phyloP scores from a whole-genome alignment of 37 sponge, comb jelly and placozoan genomes.

The Beroe ovata region DNA sequence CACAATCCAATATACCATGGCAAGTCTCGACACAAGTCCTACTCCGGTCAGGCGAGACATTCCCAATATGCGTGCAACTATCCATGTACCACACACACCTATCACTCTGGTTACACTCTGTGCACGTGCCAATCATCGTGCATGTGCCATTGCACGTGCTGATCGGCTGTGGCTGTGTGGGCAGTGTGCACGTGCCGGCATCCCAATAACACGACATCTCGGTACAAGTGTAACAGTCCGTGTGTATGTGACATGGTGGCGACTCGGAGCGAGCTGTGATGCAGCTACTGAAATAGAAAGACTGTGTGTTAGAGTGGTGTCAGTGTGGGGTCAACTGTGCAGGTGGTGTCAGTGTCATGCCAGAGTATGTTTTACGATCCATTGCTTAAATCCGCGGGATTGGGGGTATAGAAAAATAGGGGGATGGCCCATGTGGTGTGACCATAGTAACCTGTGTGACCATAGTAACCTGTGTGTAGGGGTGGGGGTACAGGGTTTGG shows the following conservation, averaged over 20 bases:
- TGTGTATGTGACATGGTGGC: background rate
- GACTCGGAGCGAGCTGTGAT: too few species aligned
- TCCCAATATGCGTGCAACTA: background rate
- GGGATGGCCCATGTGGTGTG: too few species aligned
- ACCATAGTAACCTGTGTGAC: too few species aligned
- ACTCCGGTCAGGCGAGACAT: background rate
- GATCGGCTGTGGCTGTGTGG: background rate
- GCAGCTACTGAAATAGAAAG: too few species aligned
- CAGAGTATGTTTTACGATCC: too few species aligned
- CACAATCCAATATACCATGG: background rate
- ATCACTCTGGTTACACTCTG: background rate
- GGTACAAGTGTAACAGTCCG: slow-evolving; percentile 29
- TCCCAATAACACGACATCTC: background rate
- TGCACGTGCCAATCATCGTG: background rate
- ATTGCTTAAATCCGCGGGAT: too few species aligned
- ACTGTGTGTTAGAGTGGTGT: too few species aligned
- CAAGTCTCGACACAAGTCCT: slow-evolving; percentile 19
- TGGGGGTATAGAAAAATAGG: too few species aligned
- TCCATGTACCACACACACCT: slow-evolving; percentile 14
- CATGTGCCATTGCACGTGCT: slow-evolving; percentile 43
- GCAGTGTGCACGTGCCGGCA: background rate
- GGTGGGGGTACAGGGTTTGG: slow-evolving; percentile 16
- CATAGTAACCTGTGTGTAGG: background rate
- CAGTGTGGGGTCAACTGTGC: too few species aligned
- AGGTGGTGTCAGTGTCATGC: too few species aligned